Evolutionary conservation across 2,888 invertebrate genomes (phyloP).

Genomic region (Gymnoscelis rufifasciata): DNA sequence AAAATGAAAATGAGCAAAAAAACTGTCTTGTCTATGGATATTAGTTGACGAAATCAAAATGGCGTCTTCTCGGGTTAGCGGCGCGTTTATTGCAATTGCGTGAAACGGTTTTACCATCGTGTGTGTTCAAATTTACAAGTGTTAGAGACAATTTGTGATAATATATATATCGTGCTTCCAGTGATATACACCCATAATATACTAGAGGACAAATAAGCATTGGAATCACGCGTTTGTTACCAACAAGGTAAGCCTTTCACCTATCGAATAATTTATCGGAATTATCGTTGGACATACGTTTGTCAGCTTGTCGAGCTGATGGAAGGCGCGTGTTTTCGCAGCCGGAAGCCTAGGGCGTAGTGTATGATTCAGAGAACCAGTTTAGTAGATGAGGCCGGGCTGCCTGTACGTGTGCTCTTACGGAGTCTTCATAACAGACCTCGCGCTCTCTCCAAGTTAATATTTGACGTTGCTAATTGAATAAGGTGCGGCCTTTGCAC

Average conservation of each 20-base stretch:
- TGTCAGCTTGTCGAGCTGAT: conserved; percentile 18
- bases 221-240: conserved; percentile 25
- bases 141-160: conserved; percentile 57
- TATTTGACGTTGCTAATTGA: conserved; percentile 47
- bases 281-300: conserved; percentile 33
- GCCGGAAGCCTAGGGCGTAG: conserved; percentile 62
- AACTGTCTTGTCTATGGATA: conserved; percentile 54
- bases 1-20: neutral
- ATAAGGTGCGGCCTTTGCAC: conserved; percentile 43
- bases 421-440: conserved; percentile 32
- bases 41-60: conserved; percentile 79
- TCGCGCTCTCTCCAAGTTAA: conserved; percentile 30
- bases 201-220: conserved; percentile 21
- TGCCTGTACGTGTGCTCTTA: conserved; percentile 39
- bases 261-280: conserved; percentile 57
- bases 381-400: conserved; percentile 58
- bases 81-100: conserved; percentile 29
- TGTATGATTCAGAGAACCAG: conserved; percentile 64
- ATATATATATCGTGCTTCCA: conserved; percentile 24
- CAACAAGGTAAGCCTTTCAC: conserved; percentile 75
- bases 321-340: conserved; percentile 31
- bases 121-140: conserved; percentile 55
- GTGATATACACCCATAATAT: conserved; percentile 22
- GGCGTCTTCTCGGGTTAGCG: conserved; percentile 73
- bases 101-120: conserved; percentile 47